Base-by-base conservation (phyloP, 2,797 vertebrate species). In the Pogonophryne albipinna region DNA sequence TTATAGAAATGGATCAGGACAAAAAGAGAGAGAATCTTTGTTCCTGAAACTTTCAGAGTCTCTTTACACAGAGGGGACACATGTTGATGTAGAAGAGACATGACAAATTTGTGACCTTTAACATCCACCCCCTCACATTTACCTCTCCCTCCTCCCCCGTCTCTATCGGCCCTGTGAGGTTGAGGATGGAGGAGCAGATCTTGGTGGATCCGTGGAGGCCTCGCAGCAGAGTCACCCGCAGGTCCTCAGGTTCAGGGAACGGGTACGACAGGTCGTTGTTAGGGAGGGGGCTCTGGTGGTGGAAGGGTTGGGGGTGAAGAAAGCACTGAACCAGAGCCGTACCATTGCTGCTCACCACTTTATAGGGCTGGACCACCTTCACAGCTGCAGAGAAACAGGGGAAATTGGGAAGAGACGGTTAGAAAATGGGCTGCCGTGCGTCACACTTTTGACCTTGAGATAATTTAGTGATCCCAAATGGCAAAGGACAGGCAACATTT, bases 351-450 rank as follows among this genome's bases (percentile, higher is more conserved):
- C 78, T 78, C 27, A 47, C 46, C 20, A 62, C 80, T 16, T 16
- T 84, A 56, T 89, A 90, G 2, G 85, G 85, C 66, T 91, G 90
- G n/a, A 13, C 53, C 73, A 91, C 83, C 2, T 64, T 59, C 45
- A 79, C 4, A 49, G 27, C 90, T 90, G 15, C 3, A 42, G 34
- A 23, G 42, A 34, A 72, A 12, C 34, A 0, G 5, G 6, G 9
- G 23, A 23, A 4, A 10, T 23, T 31, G 15, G 13, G 20, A 23
- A n/a, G 31, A 20, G 42, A 27, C 8, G 7, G 42, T 12, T 63
- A 0, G 15, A 15, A 52, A 2, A 15, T 3, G 20, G n/a, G 47
- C 16, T 17, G 8, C 7, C n/a, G 38, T 50, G 45, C 1, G 3
- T 12, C n/a, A 12, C 20, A 42, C 31, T 19, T 56, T 57, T 27